Conservation (phyloP, 2,797 vertebrate species). For the Tapirus indicus region DNA sequence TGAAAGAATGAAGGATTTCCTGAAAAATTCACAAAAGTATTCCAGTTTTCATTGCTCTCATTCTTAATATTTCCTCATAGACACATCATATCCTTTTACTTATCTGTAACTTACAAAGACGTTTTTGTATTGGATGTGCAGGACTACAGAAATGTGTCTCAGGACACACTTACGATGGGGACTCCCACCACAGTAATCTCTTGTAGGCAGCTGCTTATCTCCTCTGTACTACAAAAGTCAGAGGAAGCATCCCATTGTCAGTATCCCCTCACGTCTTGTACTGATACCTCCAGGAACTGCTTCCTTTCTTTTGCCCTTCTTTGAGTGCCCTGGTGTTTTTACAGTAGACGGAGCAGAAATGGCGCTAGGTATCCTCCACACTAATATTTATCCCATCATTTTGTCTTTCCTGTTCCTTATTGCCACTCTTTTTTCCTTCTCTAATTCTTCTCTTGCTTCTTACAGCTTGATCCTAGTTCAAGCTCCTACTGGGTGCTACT, state of each 20-base stretch:
- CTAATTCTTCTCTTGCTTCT: not conserved
- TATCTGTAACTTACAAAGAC: conserved; percentile 57
- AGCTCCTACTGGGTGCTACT: not conserved
- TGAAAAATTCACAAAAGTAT: not conserved
- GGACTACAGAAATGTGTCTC: not conserved
- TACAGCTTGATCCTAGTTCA: not conserved
- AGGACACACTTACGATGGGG: not conserved
- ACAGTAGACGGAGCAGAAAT: not conserved
- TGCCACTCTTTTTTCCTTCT: not conserved
- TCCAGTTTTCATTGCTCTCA: not conserved
- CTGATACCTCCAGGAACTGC: not conserved
- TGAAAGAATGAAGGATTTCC: not conserved
- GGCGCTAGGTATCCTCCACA: not conserved
- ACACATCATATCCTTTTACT: not conserved
- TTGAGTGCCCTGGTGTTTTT: not conserved
- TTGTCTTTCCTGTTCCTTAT: not conserved
- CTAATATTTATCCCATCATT: too few species aligned
- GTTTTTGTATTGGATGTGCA: not conserved
- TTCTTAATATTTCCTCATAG: conserved; percentile 30
- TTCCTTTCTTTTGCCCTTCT: not conserved
- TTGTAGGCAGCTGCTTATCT: conserved; percentile 73
- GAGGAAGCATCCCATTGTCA: conserved; percentile 39
- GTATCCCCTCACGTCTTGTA: not conserved
- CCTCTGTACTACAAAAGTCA: conserved; percentile 45
- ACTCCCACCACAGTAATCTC: conserved; percentile 33